Base-by-base conservation (phyloP, 2,113 vertebrate species). In the Protobothrops flavoviridis region DNA sequence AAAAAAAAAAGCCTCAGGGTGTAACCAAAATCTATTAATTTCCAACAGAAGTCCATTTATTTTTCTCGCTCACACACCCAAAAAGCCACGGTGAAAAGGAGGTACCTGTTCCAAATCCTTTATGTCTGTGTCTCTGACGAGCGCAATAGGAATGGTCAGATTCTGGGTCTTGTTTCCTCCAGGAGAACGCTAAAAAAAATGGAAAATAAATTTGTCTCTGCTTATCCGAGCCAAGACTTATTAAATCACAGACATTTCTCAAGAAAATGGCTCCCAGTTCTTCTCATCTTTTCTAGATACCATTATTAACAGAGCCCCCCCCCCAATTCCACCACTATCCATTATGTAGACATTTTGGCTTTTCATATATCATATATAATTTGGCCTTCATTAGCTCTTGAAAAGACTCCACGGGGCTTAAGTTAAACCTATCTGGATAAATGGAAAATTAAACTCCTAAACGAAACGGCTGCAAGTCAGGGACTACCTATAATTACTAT, bases 121-220 rank as follows among this genome's bases (percentile, higher is more conserved):
- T 81, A 99, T 94, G 94, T 99, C 99, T 94, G 43, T 96, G 43
- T 98, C 96, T 95, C 96, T 98, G 97, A 99, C 97, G 95, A 99
- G 98, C 43, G 97, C 98, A 97, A 99, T 53, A 69, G 98, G 97
- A 96, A 99, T 98, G 39, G 97, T 97, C 86, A 99, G 93, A 93
- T 98, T 90, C 92, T 97, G 98, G 0, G 98, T 98, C 91, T 96
- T 96, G 95, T 99, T 99, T 89, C 97, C 97, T 90, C 96, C 96
- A 55, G 98, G 98, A 93, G 94, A 92, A 94, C 94, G 87, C 99
- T 99, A 93, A 95, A 97, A 45, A 96, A 93, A 95, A 95, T 94
- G 92, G 23, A 17, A 91, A 81, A 21, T 23, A 81, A 43, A 45
- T 0, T 12, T n/a, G 87, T 17, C 95, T 91, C 74, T 93, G 86